Evolutionary conservation across 2,888 invertebrate genomes (phyloP).

Genomic region (Gerris lacustris): DNA sequence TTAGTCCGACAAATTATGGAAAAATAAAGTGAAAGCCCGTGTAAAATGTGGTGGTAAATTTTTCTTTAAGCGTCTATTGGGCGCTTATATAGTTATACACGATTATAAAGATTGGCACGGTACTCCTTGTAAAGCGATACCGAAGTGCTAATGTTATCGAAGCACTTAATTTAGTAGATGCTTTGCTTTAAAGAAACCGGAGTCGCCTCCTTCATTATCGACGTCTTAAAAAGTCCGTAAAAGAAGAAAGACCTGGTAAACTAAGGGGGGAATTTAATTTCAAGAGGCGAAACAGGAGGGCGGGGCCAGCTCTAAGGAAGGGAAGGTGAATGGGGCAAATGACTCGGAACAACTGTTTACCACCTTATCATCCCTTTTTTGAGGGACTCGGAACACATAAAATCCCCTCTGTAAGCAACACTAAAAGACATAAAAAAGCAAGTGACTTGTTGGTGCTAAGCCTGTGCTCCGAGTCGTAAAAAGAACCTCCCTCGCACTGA

Average conservation of each 20-base stretch:
- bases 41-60: no score
- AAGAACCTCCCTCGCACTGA: not conserved
- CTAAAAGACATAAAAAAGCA: conserved; percentile 3
- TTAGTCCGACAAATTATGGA: no score
- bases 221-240: no score
- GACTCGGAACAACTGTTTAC: conserved; percentile 3
- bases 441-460: not conserved
- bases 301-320: not conserved
- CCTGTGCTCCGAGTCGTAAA: not conserved
- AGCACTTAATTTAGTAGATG: no score
- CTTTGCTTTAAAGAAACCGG: no score
- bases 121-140: no score
- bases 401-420: not conserved
- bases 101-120: no score
- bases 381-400: not conserved
- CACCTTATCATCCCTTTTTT: not conserved
- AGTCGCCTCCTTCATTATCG: no score
- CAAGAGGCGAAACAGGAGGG: not conserved
- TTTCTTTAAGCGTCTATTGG: no score
- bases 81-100: no score
- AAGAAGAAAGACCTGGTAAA: not conserved
- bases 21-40: no score
- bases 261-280: not conserved
- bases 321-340: not conserved
- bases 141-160: no score